A percentile compares a stretch with the other conserved stretches of the same genome.
phyloP scores from a whole-genome alignment of 1,140 invertebrate genomes.

The Neodiprion lecontei region DNA sequence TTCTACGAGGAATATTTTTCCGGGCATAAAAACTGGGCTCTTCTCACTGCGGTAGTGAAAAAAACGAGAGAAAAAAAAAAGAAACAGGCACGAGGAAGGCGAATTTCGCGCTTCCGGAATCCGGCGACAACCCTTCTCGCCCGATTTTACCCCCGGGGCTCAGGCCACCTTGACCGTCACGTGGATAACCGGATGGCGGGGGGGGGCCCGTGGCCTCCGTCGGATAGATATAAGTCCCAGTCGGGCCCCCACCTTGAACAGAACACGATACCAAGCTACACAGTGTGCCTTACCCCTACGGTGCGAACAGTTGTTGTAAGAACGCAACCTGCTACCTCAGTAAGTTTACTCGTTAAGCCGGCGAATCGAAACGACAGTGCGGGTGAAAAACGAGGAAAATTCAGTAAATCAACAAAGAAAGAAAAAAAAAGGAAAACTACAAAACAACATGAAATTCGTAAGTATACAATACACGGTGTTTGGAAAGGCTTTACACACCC shows the following conservation, averaged over 20 bases:
- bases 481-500: too few relatives aligned
- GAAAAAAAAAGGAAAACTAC: neutral
- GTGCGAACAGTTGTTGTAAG: slow-evolving; percentile 27
- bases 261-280: slow-evolving; percentile 35
- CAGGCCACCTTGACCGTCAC: slow-evolving; percentile 47
- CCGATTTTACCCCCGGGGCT: slow-evolving; percentile 25
- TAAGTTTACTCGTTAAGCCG: slow-evolving; percentile 27
- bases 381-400: too few relatives aligned
- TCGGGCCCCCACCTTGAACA: slow-evolving; percentile 48
- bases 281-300: slow-evolving; percentile 18
- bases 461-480: slow-evolving; percentile 23
- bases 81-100: slow-evolving; percentile 12
- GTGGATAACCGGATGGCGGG: slow-evolving; percentile 23
- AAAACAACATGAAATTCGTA: slow-evolving; percentile 36
- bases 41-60: too few relatives aligned
- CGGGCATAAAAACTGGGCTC: too few relatives aligned
- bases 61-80: neutral
- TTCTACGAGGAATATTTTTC: too few relatives aligned
- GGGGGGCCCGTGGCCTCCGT: slow-evolving; percentile 42
- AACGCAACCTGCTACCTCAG: slow-evolving; percentile 27
- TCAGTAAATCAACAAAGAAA: neutral
- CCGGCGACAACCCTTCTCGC: neutral
- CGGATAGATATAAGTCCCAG: slow-evolving; percentile 50
- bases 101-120: slow-evolving; percentile 9
- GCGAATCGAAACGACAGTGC: slow-evolving; percentile 13